phyloP scores from a whole-genome alignment of 2,888 invertebrate genomes.

The Erebia ligea region DNA sequence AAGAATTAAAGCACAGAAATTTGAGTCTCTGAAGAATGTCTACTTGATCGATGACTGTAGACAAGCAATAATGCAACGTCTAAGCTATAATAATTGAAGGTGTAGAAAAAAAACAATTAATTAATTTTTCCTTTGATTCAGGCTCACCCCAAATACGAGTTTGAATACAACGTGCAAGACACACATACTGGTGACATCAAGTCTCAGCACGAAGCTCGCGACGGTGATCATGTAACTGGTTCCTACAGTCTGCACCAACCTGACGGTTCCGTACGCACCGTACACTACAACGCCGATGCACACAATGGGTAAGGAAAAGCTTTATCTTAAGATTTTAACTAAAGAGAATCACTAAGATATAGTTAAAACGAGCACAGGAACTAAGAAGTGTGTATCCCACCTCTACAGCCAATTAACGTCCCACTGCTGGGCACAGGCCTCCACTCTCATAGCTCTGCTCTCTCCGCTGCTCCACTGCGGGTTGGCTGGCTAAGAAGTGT shows the following conservation, averaged over 20 bases:
- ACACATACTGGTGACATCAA: constrained; percentile 74
- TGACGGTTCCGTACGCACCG: constrained; percentile 81
- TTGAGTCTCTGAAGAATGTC: neutral
- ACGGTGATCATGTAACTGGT: constrained; percentile 76
- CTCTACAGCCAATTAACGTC: no score
- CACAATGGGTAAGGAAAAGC: constrained; percentile 67
- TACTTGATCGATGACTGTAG: neutral
- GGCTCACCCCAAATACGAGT: constrained; percentile 56
- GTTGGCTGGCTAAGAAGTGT: no score
- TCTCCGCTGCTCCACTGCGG: no score
- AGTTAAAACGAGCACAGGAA: no score
- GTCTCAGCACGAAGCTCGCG: constrained; percentile 67
- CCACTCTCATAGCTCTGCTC: no score
- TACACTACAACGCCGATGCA: constrained; percentile 80
- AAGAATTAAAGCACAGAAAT: no score
- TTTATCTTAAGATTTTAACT: no score
- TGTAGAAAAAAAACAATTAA: neutral
- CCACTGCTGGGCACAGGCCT: no score
- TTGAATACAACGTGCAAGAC: constrained; percentile 72
- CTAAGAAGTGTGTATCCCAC: no score
- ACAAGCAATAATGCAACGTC: neutral
- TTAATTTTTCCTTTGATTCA: constrained; percentile 6
- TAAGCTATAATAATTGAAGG: neutral
- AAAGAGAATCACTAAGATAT: no score
- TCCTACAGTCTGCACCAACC: constrained; percentile 83